These are phyloP conservation scores for Alouatta palliata DNA, from an alignment of 2,113 vertebrate species.

Conservation along the genomic window DNA sequence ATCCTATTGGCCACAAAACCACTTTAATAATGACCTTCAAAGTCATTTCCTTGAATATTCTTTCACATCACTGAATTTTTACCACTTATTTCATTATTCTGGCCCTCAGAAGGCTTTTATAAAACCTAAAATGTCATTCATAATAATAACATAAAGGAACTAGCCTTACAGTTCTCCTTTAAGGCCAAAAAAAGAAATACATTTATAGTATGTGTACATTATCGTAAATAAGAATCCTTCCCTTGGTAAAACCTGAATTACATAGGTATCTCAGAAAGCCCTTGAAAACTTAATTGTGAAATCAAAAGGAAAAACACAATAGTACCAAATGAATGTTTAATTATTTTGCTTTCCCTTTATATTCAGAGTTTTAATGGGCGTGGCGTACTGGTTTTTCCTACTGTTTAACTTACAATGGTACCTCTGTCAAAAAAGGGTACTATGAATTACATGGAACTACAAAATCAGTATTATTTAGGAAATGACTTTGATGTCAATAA, in stretches of 20 bases:
- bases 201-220: background rate
- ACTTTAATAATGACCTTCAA: background rate
- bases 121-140: conserved; percentile 42
- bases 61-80: conserved; percentile 46
- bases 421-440: background rate
- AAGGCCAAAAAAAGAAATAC: conserved; percentile 10
- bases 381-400: background rate
- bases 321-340: background rate
- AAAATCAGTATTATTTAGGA: conserved; percentile 8
- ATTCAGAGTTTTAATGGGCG: background rate
- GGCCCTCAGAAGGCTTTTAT: conserved; percentile 51
- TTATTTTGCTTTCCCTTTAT: background rate
- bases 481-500: background rate
- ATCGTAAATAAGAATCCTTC: background rate
- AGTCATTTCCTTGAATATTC: conserved; percentile 52
- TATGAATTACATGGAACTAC: background rate
- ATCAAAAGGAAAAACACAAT: conserved; percentile 19
- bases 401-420: background rate
- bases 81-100: conserved; percentile 63
- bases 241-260: background rate
- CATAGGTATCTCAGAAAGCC: background rate
- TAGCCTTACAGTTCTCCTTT: background rate
- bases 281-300: background rate
- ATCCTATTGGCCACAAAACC: conserved; percentile 57
- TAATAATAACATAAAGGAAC: conserved; percentile 18